Evolutionary conservation across 2,888 invertebrate genomes (phyloP).

Genomic region (Sinotaia quadrata): DNA sequence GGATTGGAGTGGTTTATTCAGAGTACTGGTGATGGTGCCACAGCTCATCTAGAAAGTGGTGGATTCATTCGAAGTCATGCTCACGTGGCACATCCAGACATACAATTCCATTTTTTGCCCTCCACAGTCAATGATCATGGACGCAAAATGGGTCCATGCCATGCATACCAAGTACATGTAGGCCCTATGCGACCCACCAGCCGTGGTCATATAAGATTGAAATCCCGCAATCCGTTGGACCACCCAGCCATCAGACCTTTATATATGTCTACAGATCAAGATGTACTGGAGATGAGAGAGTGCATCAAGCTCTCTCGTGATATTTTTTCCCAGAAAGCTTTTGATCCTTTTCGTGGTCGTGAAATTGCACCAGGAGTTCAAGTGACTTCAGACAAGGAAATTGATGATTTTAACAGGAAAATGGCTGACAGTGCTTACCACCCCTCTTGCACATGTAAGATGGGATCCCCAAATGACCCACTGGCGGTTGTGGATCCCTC

Average conservation of each 20-base stretch:
- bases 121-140: constrained; percentile 75
- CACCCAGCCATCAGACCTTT: constrained; percentile 92
- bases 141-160: constrained; percentile 70
- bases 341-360: constrained; percentile 62
- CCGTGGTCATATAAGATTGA: constrained; percentile 84
- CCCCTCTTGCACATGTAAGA: constrained; percentile 84
- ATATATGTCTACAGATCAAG: constrained; percentile 81
- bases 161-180: constrained; percentile 74
- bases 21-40: constrained; percentile 72
- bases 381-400: constrained; percentile 64
- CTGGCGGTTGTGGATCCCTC: constrained; percentile 81
- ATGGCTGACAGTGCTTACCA: constrained; percentile 80
- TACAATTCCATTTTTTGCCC: constrained; percentile 75
- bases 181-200: constrained; percentile 85
- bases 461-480: constrained; percentile 75
- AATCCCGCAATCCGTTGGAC: constrained; percentile 82
- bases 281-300: constrained; percentile 74
- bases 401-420: constrained; percentile 69
- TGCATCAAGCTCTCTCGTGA: constrained; percentile 63
- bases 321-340: constrained; percentile 69
- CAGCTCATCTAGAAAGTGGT: constrained; percentile 74
- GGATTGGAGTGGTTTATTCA: constrained; percentile 74
- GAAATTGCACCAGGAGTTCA: constrained; percentile 61
- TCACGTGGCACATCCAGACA: constrained; percentile 72
- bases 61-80: constrained; percentile 72